A percentile compares a stretch with the other conserved stretches of the same genome.
These are phyloP conservation scores for Acleris sparsana DNA, from an alignment of 2,888 invertebrate species.

Conservation along the genomic window DNA sequence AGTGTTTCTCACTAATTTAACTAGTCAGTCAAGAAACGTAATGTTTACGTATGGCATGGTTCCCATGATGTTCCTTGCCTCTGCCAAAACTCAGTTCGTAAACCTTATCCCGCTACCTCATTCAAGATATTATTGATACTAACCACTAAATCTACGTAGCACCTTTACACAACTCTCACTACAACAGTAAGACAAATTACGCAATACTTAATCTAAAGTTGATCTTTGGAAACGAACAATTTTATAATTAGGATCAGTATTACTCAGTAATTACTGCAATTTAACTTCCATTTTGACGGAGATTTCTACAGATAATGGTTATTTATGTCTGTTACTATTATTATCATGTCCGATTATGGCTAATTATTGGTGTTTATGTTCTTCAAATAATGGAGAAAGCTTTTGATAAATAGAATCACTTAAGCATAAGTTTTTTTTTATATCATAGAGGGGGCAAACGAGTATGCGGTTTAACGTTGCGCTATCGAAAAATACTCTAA, in stretches of 20 bases:
- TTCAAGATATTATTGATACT: no score
- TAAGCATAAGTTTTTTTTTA: no score
- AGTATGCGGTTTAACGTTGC: no score
- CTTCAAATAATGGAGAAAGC: background rate
- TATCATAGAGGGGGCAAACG: no score
- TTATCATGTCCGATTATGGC: slow-evolving; percentile 1
- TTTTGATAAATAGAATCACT: background rate
- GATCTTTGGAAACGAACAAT: background rate
- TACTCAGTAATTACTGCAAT: background rate
- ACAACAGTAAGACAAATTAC: background rate
- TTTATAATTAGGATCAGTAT: background rate
- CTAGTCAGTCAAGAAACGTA: no score
- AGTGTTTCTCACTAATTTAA: no score
- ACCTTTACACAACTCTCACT: background rate
- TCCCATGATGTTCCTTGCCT: no score
- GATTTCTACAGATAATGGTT: background rate
- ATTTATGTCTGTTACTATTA: background rate
- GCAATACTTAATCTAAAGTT: background rate
- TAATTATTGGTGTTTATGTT: background rate
- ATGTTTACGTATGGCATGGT: no score
- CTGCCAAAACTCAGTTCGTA: no score
- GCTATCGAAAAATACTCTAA: no score
- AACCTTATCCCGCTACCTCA: no score
- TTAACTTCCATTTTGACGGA: slow-evolving; percentile 1
- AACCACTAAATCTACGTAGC: background rate